Base-by-base conservation (phyloP, 2,113 vertebrate genomes). In the Vulpes lagopus region DNA sequence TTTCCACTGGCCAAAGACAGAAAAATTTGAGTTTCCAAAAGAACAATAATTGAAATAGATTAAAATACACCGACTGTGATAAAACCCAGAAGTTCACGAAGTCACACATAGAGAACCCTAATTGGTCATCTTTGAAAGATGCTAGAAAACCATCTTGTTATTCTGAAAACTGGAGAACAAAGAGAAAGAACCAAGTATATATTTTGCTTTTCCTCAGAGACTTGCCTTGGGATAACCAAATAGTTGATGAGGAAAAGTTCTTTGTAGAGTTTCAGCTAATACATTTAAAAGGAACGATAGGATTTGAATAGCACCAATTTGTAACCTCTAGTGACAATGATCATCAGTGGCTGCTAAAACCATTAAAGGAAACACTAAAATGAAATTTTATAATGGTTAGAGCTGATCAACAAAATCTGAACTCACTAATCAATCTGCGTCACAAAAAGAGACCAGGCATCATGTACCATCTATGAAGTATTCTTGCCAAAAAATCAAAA, bases 151-250 rank as follows among this genome's bases (percentile, higher is more conserved):
- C 7, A 53, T 62, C 38, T 91, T 32, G 22, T 59, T 60, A 69
- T 53, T 69, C 62, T 86, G 89, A 92, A 86, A 60, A 79, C 15
- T 85, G 10, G 30, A 91, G 78, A 78, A 85, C 59, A 78, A 62
- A 91, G 59, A 90, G 35, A 73, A 73, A 35, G 35, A 73, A 84
- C 76, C 79, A n/a, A 83, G 57, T 64, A 74, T 90, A 82, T 82
- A 64, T 74, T 11, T 73, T 55, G 43, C 43, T 57, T 74, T 88
- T 82, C n/a, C 43, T 83, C 43, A 83, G 94, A 27, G 80, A 96
- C 38, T 86, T 71, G n/a, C 81, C 55, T 80, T 23, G 10, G 16
- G 49, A 62, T 65, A 51, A 91, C 32, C 25, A 96, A 84, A n/a
- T 51, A 74, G 67, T 65, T 76, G 49, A 57, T 65, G 14, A 80